Percentiles rank a stretch among this genome's conserved stretches.
phyloP scores from a whole-genome alignment of 2,888 invertebrate species.

The Ischnura elegans region DNA sequence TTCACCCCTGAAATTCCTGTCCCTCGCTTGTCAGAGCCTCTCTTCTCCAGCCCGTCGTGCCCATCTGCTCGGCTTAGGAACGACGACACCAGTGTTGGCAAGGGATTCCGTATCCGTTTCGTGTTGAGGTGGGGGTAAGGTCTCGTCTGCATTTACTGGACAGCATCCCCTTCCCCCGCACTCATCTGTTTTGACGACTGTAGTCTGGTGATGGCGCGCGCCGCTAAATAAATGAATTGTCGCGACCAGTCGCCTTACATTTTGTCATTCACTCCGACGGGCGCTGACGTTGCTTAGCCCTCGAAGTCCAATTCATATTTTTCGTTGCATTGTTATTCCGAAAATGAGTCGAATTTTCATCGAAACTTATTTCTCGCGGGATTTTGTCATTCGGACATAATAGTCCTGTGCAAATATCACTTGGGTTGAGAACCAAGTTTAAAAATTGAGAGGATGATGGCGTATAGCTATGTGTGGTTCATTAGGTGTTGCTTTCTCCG shows the following conservation, averaged over 20 bases:
- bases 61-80: background rate
- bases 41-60: background rate
- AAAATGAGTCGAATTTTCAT: no score
- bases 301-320: background rate
- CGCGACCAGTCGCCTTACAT: background rate
- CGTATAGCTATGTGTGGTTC: no score
- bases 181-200: background rate
- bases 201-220: background rate
- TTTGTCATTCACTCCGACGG: background rate
- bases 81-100: background rate
- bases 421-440: no score
- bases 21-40: background rate
- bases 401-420: no score
- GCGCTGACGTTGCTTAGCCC: no score
- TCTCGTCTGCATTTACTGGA: background rate
- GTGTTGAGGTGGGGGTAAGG: background rate
- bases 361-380: no score
- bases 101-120: background rate
- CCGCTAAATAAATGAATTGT: background rate
- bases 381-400: no score
- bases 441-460: no score
- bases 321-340: background rate
- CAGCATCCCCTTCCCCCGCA: background rate
- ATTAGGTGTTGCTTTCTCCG: no score
- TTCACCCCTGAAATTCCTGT: background rate